Percentiles rank a stretch among this genome's conserved stretches.
Evolutionary conservation across 2,113 vertebrate genomes (phyloP).

Genomic region (Triplophysa rosa): DNA sequence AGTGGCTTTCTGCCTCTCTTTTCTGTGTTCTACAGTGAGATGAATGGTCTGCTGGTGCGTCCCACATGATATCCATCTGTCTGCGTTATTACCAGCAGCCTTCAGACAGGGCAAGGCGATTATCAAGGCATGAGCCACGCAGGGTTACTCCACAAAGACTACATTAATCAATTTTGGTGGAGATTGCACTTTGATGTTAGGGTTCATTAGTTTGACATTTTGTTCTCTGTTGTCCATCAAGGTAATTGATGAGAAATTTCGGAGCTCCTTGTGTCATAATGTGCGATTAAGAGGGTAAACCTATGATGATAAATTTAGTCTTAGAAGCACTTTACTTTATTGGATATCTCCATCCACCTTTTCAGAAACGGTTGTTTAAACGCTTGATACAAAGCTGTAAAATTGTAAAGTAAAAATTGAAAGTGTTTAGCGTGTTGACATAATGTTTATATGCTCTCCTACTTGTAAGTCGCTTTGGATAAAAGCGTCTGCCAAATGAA

Average conservation of each 20-base stretch:
- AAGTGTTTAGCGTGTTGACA: no score
- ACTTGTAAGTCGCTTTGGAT: no score
- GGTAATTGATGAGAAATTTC: slow-evolving; percentile 42
- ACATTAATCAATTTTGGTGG: slow-evolving; percentile 33
- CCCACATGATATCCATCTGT: slow-evolving; percentile 43
- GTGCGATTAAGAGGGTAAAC: slow-evolving; percentile 32
- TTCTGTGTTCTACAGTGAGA: slow-evolving; percentile 15
- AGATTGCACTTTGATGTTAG: slow-evolving; percentile 41
- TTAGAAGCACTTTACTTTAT: neutral
- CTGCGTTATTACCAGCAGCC: slow-evolving; percentile 31
- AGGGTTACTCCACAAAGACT: slow-evolving; percentile 40
- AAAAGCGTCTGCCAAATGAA: no score
- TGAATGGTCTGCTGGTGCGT: slow-evolving; percentile 42
- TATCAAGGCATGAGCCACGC: slow-evolving; percentile 19
- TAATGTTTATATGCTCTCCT: no score
- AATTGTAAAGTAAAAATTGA: neutral
- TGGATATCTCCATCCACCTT: neutral
- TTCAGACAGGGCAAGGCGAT: slow-evolving; percentile 30
- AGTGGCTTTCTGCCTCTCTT: slow-evolving; percentile 57
- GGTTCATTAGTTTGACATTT: slow-evolving; percentile 50
- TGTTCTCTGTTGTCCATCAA: slow-evolving; percentile 33
- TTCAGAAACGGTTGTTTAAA: neutral
- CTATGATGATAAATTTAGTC: slow-evolving; percentile 39
- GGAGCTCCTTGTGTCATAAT: slow-evolving; percentile 12
- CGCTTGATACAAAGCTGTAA: neutral